Percentiles rank a stretch among this genome's conserved stretches.
phyloP scores from a whole-genome alignment of 2,797 vertebrate species.

The Pteropus rufus region DNA sequence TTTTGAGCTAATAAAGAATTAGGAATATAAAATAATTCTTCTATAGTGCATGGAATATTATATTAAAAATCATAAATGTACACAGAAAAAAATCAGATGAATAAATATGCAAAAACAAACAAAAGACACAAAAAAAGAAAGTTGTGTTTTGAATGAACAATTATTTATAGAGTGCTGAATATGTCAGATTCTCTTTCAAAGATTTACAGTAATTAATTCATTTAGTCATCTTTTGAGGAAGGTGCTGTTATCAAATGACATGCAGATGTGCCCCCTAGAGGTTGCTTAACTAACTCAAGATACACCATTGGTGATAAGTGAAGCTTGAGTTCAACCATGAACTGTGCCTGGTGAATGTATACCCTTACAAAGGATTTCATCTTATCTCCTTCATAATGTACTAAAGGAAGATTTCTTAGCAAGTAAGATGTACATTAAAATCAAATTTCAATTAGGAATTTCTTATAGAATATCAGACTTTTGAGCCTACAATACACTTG shows the following conservation, averaged over 20 bases:
- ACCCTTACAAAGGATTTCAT: not conserved
- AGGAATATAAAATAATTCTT: not conserved
- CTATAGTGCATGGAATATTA: not conserved
- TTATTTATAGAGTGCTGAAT: not conserved
- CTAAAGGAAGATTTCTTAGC: not conserved
- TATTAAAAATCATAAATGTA: not conserved
- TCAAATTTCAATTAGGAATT: not conserved
- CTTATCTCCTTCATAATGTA: not conserved
- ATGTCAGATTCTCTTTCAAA: not conserved
- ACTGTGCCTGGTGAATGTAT: not conserved
- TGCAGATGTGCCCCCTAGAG: not conserved
- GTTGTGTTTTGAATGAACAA: not conserved
- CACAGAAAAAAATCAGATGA: not conserved
- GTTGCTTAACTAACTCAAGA: not conserved
- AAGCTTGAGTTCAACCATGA: not conserved
- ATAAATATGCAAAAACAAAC: not conserved
- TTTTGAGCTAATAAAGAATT: not conserved
- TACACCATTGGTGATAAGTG: no score
- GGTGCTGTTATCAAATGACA: not conserved
- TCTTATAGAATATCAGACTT: not conserved
- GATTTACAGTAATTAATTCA: not conserved
- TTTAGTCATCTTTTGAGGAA: not conserved
- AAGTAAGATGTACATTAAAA: not conserved
- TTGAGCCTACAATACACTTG: not conserved
- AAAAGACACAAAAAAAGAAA: not conserved